Base-by-base conservation (phyloP, 2,797 vertebrate genomes). In the Agapornis canus region DNA sequence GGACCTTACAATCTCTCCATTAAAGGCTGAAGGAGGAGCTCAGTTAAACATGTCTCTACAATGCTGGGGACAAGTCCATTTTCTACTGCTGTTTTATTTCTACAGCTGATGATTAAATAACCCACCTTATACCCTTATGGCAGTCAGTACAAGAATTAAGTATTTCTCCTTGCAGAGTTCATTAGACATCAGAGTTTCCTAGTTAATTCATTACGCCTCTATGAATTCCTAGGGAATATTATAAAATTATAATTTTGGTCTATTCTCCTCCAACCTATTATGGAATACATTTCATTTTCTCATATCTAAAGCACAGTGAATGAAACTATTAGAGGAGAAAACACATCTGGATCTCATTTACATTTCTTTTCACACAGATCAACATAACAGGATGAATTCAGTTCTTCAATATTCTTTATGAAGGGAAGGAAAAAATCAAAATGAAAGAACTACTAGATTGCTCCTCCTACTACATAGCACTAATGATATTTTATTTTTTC, bases 201-300 rank as follows among this genome's bases (percentile, higher is more conserved):
- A 96, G 95, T 97, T 97, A 97, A 97, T 97, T 97, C 3, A n/a
- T 96, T 96, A 96, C 94, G 92, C 79, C 93, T 96, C 94, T 94
- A 73, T 81, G 92, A 96, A 97, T 96, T 96, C 93, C 93, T 64
- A 94, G 85, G 94, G 95, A 97, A 96, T 97, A 97, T 77, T 93
- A 95, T 93, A 96, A 96, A 95, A 97, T 97, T 95, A 95, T 90
- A 83, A 96, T 96, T 96, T 94, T 94, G 60, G 80, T 95, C 94
- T 94, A 92, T 97, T 96, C 93, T 94, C 88, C 93, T 92, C 85
- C 79, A 95, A 82, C 88, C 79, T 90, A 90, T 94, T 96, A 95
- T 2, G 6, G 89, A 94, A 94, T 54, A 82, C 78, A 91, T 90
- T 94, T 88, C 57, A 94, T 91, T 93, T 97, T 94, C 86, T 83